These are phyloP conservation scores for Sarcophaga bullata DNA, from an alignment of 1,140 invertebrate genomes.

Conservation along the genomic window DNA sequence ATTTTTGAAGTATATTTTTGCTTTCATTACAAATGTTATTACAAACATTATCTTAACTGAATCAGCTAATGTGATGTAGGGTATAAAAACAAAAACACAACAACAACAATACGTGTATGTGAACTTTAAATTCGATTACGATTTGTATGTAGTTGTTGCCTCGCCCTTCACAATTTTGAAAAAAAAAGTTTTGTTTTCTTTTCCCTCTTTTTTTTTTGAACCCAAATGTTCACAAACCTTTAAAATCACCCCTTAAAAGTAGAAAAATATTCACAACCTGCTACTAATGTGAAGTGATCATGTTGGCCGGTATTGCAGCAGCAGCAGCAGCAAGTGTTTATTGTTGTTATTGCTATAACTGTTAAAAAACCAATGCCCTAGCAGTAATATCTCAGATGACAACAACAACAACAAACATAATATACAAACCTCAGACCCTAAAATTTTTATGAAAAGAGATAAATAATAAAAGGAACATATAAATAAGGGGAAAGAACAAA, in stretches of 20 bases:
- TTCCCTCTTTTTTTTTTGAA: background rate
- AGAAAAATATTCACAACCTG: background rate
- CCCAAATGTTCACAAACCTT: background rate
- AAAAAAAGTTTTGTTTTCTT: background rate
- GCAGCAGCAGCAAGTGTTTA: background rate
- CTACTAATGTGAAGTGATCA: background rate
- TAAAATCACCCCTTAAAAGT: background rate
- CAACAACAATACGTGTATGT: background rate
- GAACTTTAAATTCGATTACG: background rate
- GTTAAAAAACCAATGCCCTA: conserved; percentile 24
- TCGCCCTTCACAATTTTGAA: too few species aligned
- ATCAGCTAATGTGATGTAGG: background rate
- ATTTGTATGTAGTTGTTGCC: too few species aligned
- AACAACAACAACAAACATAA: background rate
- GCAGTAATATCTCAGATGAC: background rate
- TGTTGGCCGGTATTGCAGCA: background rate
- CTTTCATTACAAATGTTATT: too few species aligned
- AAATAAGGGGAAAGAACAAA: background rate
- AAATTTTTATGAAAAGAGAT: background rate
- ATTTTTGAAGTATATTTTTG: too few species aligned
- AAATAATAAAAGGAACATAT: background rate
- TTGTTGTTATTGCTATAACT: background rate
- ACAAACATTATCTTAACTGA: too few species aligned
- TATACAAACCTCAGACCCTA: background rate
- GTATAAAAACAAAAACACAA: background rate